A percentile compares a stretch with the other conserved stretches of the same genome.
Evolutionary conservation across 35 echinoderm and acorn worm genomes (phyloP).

Genomic region (Chiridota heheva): DNA sequence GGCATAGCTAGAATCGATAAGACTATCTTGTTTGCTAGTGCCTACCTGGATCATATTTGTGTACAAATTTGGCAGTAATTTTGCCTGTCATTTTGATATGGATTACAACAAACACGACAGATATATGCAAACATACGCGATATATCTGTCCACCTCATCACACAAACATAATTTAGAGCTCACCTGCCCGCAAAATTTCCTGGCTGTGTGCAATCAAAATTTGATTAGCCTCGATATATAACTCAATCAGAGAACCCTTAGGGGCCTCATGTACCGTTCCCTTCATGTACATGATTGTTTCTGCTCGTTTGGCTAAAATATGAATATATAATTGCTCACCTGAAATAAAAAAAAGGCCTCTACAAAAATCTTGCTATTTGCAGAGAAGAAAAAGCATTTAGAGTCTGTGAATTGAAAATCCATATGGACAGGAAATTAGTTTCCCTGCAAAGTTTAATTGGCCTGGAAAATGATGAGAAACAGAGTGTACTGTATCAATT

Average conservation of each 20-base stretch:
- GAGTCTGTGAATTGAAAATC: conserved; percentile 31
- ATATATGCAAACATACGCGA: conserved; percentile 44
- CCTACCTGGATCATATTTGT: too few relatives aligned
- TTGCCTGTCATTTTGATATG: too few relatives aligned
- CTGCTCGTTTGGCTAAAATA: conserved; percentile 51
- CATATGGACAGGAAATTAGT: conserved; percentile 54
- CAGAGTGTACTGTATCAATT: conserved; percentile 50
- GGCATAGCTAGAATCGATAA: too few relatives aligned
- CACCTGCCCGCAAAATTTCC: conserved; percentile 49
- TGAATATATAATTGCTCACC: conserved; percentile 51
- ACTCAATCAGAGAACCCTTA: conserved; percentile 49
- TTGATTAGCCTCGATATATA: conserved; percentile 51
- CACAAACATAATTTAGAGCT: conserved; percentile 48
- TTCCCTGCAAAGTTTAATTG: conserved; percentile 50
- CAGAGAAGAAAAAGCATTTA: conserved; percentile 35
- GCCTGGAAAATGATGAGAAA: conserved; percentile 32
- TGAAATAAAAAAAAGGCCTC: conserved; percentile 49
- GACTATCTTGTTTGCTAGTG: too few relatives aligned
- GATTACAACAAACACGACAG: not conserved
- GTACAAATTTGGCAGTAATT: too few relatives aligned
- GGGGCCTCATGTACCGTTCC: conserved; percentile 31
- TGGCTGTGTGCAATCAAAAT: conserved; percentile 47
- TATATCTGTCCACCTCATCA: conserved; percentile 47
- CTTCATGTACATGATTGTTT: conserved; percentile 46
- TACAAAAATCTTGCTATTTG: too few relatives aligned